Conservation (phyloP, 2,888 invertebrate genomes). For the Stomorhina lunata region DNA sequence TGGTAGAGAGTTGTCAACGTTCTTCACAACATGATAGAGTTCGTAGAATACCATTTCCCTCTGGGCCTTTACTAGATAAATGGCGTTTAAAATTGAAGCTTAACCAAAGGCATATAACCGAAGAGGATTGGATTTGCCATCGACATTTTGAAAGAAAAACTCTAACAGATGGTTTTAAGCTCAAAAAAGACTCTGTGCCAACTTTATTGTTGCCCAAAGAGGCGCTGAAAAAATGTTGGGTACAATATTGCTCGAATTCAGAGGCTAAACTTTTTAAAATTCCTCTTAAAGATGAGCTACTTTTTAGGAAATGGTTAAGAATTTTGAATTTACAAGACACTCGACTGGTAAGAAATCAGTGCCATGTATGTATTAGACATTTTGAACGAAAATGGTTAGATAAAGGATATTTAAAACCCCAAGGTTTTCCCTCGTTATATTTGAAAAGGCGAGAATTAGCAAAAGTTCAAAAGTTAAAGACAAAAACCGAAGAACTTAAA, state of each 20-base stretch:
- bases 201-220: constrained; percentile 71
- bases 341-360: constrained; percentile 38
- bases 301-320: constrained; percentile 70
- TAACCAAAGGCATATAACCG: constrained; percentile 23
- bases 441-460: too few species aligned
- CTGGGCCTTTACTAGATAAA: constrained; percentile 51
- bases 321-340: constrained; percentile 68
- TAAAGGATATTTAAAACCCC: constrained; percentile 44
- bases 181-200: constrained; percentile 69
- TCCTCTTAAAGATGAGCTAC: background rate
- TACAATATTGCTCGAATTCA: constrained; percentile 65
- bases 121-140: constrained; percentile 69
- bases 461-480: too few species aligned
- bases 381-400: constrained; percentile 67
- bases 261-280: background rate
- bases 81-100: constrained; percentile 72
- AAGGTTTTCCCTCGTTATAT: constrained; percentile 72
- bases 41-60: constrained; percentile 64
- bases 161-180: constrained; percentile 65
- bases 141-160: constrained; percentile 71
- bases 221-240: constrained; percentile 65
- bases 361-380: constrained; percentile 69
- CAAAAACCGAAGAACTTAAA: too few species aligned
- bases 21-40: constrained; percentile 51
- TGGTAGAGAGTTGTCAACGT: constrained; percentile 55